A percentile compares a stretch with the other conserved stretches of the same genome.
Evolutionary conservation across 2,797 vertebrate species (phyloP).

Genomic region (Trachops cirrhosus): DNA sequence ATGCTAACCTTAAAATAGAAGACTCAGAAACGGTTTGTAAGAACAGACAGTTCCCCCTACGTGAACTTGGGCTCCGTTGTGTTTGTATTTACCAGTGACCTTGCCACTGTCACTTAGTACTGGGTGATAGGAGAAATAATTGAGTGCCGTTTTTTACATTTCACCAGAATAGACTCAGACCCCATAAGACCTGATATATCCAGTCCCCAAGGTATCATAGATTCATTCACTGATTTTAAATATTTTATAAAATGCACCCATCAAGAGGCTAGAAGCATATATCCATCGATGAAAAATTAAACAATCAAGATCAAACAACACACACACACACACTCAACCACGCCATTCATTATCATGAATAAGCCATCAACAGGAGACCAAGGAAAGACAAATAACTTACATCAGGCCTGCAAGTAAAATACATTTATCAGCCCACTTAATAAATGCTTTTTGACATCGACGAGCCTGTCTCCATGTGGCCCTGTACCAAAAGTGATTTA

Average conservation of each 20-base stretch:
- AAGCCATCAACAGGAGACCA: slow-evolving; percentile 19
- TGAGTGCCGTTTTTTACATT: not conserved
- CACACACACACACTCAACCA: not conserved
- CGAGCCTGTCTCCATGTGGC: slow-evolving; percentile 2
- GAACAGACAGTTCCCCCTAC: not conserved
- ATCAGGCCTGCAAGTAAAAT: slow-evolving; percentile 18
- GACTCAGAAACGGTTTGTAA: not conserved
- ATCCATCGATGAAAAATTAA: slow-evolving; percentile 62
- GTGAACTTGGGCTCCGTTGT: not conserved
- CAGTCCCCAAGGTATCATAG: not conserved
- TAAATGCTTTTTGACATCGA: slow-evolving; percentile 52
- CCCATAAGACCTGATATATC: not conserved
- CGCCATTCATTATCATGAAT: not conserved
- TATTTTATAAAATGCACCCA: slow-evolving; percentile 55
- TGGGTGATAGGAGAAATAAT: not conserved
- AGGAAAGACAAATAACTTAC: slow-evolving; percentile 50
- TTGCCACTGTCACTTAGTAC: not conserved
- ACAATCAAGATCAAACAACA: slow-evolving; percentile 33
- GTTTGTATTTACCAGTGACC: not conserved
- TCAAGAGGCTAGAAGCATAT: slow-evolving; percentile 15
- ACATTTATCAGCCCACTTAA: slow-evolving; percentile 51
- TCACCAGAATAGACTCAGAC: slow-evolving; percentile 19
- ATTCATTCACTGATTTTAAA: slow-evolving; percentile 58
- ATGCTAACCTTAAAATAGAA: not conserved
- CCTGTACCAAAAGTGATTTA: slow-evolving; percentile 1